phyloP scores from a whole-genome alignment of 2,113 vertebrate species.

The Atrichornis clamosus region DNA sequence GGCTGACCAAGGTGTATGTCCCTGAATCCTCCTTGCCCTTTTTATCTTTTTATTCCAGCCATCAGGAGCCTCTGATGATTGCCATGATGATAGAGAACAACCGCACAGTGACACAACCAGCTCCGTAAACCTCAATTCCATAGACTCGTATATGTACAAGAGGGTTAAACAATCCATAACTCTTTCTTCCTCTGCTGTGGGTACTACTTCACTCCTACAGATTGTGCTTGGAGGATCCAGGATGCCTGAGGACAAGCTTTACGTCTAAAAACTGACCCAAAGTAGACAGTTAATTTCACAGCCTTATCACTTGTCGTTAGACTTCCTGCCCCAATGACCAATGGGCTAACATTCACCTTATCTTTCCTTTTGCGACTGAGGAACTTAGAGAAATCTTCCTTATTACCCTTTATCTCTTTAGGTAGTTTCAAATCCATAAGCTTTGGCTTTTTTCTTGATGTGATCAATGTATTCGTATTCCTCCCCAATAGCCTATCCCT shows the following conservation, averaged over 20 bases:
- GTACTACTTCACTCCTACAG: background rate
- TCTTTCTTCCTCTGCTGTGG: background rate
- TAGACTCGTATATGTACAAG: background rate
- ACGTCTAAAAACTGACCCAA: background rate
- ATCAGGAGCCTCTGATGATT: background rate
- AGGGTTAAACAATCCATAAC: rapidly evolving
- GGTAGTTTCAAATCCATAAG: background rate
- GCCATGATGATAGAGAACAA: background rate
- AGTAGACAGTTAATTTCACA: background rate
- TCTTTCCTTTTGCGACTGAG: background rate
- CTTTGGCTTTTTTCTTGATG: background rate
- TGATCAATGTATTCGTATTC: background rate
- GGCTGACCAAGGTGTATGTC: background rate
- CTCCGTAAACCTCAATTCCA: background rate
- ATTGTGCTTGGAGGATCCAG: background rate
- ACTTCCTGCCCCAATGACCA: background rate
- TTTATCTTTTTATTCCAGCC: background rate
- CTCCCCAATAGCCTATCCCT: background rate
- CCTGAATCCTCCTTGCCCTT: background rate
- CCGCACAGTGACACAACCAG: background rate
- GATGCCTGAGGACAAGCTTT: background rate
- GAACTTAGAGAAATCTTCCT: background rate
- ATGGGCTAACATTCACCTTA: background rate
- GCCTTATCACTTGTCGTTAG: background rate
- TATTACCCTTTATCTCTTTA: background rate